phyloP scores from a whole-genome alignment of 2,797 vertebrate genomes.

The Spea hammondii region DNA sequence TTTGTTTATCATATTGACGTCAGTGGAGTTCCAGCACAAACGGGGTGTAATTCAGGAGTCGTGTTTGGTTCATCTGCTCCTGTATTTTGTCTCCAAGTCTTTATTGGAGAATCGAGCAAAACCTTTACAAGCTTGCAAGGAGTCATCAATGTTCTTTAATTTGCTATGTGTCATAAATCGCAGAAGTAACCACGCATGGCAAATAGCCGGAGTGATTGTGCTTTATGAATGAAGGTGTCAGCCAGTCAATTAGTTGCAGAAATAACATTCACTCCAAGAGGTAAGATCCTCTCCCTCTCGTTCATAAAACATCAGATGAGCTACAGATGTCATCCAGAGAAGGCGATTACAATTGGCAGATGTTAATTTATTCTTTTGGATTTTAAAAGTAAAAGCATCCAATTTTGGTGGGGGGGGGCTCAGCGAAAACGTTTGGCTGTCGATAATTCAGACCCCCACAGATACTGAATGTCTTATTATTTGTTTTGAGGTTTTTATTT shows the following conservation, averaged over 20 bases:
- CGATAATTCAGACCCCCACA: no score
- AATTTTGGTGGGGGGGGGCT: no score
- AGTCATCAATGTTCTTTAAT: constrained; percentile 55
- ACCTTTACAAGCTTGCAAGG: constrained; percentile 44
- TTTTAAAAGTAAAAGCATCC: neutral
- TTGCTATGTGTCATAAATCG: constrained; percentile 55
- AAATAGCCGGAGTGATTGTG: constrained; percentile 60
- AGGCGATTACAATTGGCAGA: constrained; percentile 53
- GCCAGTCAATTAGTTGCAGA: constrained; percentile 68
- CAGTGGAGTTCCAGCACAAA: neutral
- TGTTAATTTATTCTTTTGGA: constrained; percentile 55
- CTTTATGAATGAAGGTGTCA: constrained; percentile 66
- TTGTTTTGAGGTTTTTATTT: neutral
- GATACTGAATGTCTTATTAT: neutral
- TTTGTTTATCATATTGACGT: neutral
- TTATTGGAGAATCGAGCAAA: constrained; percentile 42
- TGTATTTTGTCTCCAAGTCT: constrained; percentile 19
- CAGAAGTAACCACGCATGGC: constrained; percentile 60
- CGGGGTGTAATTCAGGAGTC: neutral
- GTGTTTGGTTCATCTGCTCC: constrained; percentile 10
- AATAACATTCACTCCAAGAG: constrained; percentile 68
- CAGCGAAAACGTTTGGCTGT: no score
- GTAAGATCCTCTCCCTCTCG: constrained; percentile 65
- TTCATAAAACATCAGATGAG: constrained; percentile 69
- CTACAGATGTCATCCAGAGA: constrained; percentile 64